Conservation (phyloP, 23 tunicate species). For the Trididemnum nubilum region DNA sequence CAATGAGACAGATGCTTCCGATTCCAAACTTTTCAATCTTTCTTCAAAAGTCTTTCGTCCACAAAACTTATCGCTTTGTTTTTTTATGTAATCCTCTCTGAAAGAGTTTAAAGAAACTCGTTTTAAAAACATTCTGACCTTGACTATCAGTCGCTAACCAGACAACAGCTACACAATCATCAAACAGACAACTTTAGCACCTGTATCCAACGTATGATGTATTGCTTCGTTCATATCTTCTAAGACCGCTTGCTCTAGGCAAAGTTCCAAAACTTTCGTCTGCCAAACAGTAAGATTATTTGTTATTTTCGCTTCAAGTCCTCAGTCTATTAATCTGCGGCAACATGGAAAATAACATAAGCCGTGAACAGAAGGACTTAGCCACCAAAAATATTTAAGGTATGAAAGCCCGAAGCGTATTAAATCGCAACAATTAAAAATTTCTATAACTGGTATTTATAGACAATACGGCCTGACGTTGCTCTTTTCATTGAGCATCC, state of each 20-base stretch:
- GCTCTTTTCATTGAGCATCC: no score
- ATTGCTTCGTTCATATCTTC: constrained; percentile 16
- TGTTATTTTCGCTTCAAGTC: constrained; percentile 13
- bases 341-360: not conserved
- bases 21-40: constrained; percentile 76
- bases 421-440: constrained; percentile 4
- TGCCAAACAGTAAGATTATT: not conserved
- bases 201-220: constrained; percentile 57
- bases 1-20: constrained; percentile 77
- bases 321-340: not conserved
- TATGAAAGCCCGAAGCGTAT: not conserved
- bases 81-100: constrained; percentile 56
- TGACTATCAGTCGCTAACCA: not conserved
- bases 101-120: not conserved
- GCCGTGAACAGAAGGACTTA: not conserved
- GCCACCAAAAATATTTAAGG: not conserved
- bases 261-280: constrained; percentile 23
- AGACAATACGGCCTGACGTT: no score
- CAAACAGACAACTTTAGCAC: not conserved
- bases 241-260: constrained; percentile 35
- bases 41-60: constrained; percentile 77
- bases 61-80: constrained; percentile 61
- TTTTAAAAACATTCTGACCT: not conserved
- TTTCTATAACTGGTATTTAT: not conserved
- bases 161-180: constrained; percentile 8